Conservation (phyloP, 1,140 invertebrate genomes). For the Drosophila jambulina region DNA sequence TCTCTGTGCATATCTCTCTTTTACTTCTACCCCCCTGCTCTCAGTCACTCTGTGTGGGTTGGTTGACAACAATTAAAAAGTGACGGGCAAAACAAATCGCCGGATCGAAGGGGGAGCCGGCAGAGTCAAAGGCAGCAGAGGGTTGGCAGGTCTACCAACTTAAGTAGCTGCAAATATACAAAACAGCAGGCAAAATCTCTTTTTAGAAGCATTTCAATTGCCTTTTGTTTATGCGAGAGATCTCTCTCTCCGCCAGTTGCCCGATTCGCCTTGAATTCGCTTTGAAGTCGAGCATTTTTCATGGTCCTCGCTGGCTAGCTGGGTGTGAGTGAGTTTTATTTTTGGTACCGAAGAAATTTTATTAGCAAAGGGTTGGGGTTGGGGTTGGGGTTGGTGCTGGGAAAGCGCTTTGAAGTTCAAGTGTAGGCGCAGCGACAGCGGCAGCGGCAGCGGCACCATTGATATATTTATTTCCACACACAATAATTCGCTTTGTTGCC, state of each 20-base stretch:
- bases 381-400: constrained; percentile 33
- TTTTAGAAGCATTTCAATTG: constrained; percentile 72
- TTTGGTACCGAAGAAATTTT: constrained; percentile 70
- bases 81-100: constrained; percentile 64
- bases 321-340: constrained; percentile 55
- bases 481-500: constrained; percentile 46
- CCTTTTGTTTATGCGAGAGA: constrained; percentile 70
- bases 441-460: constrained; percentile 37
- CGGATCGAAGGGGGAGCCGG: constrained; percentile 12
- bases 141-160: constrained; percentile 42
- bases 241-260: neutral
- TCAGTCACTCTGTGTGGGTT: constrained; percentile 60
- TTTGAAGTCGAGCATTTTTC: constrained; percentile 67
- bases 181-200: constrained; percentile 40
- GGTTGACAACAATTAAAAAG: constrained; percentile 82
- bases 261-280: constrained; percentile 38
- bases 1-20: constrained; percentile 4
- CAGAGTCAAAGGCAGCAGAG: constrained; percentile 1
- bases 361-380: constrained; percentile 64
- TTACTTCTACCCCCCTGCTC: neutral
- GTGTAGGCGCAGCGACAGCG: constrained; percentile 50
- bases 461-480: constrained; percentile 62
- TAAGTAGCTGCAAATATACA: constrained; percentile 78
- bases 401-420: constrained; percentile 76
- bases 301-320: constrained; percentile 7